Evolutionary conservation across 2,797 vertebrate genomes (phyloP), one percentile per base, ranked within the genome.

Genomic region (Craterocephalus amniculus): DNA sequence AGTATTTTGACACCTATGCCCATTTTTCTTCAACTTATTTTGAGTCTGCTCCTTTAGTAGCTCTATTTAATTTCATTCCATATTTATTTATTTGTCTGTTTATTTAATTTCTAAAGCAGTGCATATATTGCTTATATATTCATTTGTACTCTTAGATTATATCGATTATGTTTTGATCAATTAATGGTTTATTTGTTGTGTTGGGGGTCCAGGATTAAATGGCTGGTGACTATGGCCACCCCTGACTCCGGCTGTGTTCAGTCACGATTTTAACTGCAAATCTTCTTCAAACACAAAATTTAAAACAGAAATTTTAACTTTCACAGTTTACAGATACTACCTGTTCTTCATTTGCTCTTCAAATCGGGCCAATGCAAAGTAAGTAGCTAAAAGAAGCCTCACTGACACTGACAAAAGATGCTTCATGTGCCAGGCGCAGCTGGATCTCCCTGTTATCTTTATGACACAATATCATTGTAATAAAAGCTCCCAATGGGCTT

Each of bases 381-480:
- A 16, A 54, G 64, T 20, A 58, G 56, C 62, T 59, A 66, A 56
- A 74, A 71, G 52, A 60, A 11, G 52, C 65, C 24, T 31, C 12
- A 22, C 34, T 0, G 6, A 76, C 60, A 3, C 6, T 45, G 79
- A 78, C 65, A 58, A 27, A 20, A 59, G 35, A 40, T 27, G 11
- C 18, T 51, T 52, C 13, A 2, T 78, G 69, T 67, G 64, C 69
- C 74, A 61, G 64, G 63, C 60, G 79, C 68, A 29, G 74, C 72
- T 49, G 79, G 83, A 78, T 79, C 29, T 71, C 58, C 58, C 64
- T 6, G 52, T 70, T 74, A 70, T 81, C 76, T 82, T 88, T 86
- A 83, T 87, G 84, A 86, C 76, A 70, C 71, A 59, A 70, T 27
- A 80, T 90, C 80, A 80, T 83, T 26, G 55, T 81, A 74, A 90